Evolutionary conservation across 2,797 vertebrate genomes (phyloP), one percentile per base, ranked within the genome.

Genomic region (Acridotheres tristis): DNA sequence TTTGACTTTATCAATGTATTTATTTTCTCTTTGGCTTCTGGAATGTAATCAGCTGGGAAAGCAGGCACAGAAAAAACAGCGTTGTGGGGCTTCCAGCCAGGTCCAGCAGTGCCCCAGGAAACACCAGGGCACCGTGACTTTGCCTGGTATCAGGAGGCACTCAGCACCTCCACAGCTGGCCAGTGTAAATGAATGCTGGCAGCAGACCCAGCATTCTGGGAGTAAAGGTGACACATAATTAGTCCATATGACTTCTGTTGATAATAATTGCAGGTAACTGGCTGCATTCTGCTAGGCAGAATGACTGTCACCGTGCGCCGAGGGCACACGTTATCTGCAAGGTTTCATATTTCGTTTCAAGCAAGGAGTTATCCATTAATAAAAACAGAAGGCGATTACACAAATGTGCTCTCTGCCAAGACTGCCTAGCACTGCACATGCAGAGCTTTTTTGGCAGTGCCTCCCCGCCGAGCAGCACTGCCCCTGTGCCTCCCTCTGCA

Each of bases 201-300:
- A 74, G 68, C 51, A 61, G 66, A 76, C 26, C 16, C 43, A 32
- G 18, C 50, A 38, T 45, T 10, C 71, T 61, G 67, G 57, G 57
- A 82, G 51, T 50, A 88, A 92, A 94, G 74, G 77, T 83, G 85
- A 57, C 51, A 51, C 10, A 66, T 72, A 89, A 93, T 93, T 94
- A 91, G 82, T 77, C 57, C 55, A 1, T 68, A 53, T 61, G 65
- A 68, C 65, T 80, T 67, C 29, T 57, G 42, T 26, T 47, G 89
- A 77, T 80, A 68, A 90, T 34, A 90, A 87, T 15, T 93, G 36
- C 90, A 96, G 90, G 94, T 91, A 90, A 87, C 71, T 27, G 54
- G 50, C 83, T 85, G 83, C 63, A 19, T 85, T 94, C 83, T 61
- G 34, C 69, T 75, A 10, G 58, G 40, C 83, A 85, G 74, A 48